These are phyloP conservation scores for Dasyurus viverrinus DNA, from an alignment of 2,113 vertebrate genomes.

Conservation along the genomic window DNA sequence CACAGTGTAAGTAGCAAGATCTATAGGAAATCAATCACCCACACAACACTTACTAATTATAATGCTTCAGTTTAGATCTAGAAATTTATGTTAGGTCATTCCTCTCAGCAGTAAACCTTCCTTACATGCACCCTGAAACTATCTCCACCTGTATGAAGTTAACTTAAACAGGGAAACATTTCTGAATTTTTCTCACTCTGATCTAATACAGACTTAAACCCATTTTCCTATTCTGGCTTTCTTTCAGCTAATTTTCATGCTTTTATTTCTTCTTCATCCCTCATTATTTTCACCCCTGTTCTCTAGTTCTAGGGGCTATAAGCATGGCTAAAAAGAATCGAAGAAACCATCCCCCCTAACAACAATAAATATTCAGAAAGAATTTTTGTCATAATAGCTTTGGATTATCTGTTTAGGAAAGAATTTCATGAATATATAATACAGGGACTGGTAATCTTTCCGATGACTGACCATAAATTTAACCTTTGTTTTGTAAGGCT, in stretches of 20 bases:
- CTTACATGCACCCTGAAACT: slow-evolving; percentile 44
- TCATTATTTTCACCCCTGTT: slow-evolving; percentile 8
- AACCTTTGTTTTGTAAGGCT: neutral
- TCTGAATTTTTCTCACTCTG: neutral
- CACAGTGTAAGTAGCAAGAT: slow-evolving; percentile 79
- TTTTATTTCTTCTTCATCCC: slow-evolving; percentile 10
- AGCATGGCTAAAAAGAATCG: neutral
- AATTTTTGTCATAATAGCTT: neutral
- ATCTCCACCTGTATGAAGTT: neutral
- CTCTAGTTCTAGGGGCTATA: neutral
- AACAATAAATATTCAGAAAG: neutral
- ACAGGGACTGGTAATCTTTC: neutral
- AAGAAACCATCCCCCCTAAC: neutral
- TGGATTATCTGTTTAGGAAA: neutral
- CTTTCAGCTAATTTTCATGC: neutral
- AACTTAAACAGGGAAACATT: neutral
- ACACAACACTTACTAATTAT: slow-evolving; percentile 78
- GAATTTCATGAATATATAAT: neutral
- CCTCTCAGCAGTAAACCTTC: slow-evolving; percentile 68
- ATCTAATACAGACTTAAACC: neutral
- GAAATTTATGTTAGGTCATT: slow-evolving; percentile 69
- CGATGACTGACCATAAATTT: neutral
- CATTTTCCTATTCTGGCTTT: slow-evolving; percentile 10
- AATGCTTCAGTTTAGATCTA: slow-evolving; percentile 50
- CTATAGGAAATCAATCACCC: slow-evolving; percentile 81